Base-by-base conservation (phyloP, 2,888 invertebrate genomes). In the Coremacera marginata region DNA sequence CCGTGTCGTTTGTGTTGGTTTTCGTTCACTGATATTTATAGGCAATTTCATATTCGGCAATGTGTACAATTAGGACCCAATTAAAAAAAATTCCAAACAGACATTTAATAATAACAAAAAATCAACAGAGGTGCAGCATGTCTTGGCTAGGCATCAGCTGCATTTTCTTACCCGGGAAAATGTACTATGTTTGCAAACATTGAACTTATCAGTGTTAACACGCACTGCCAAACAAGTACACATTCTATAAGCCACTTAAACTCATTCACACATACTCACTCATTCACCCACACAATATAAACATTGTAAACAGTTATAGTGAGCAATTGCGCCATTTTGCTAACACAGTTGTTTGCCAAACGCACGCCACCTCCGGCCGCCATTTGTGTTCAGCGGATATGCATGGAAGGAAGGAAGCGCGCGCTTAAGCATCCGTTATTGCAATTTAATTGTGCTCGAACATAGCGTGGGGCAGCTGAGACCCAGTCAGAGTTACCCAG, bases 371-470 rank as follows among this genome's bases (percentile, higher is more conserved):
- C 51, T 44, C 16, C 51, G 34, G 52, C 70, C 27, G 70, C 70
- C 70, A 70, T 70, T 70, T 55, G 52, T 52, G 51, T 55, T n/a
- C 16, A 72, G 16, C 25, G 72, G 62, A 74, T 65, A 51, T 52
- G 67, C 67, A 14, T 74, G 74, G 67, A 74, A 74, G 63, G 67
- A 65, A 74, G 74, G 65, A 74, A 75, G 68, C 67, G 75, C 34
- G 65, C 74, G 65, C 57, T 75, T 52, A 11, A 77, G 77, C 77
- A 77, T 77, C 78, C 80, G 76, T 73, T 77, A 74, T 79, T 78
- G 77, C 77, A 74, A 70, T 79, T 80, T 80, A 80, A 81, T 80
- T 81, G 80, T 65, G 67, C 70, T 27, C 34, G 25, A 71, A 72
- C 37, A 78, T 68, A 76, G 70, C 52, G 77, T 37, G 68, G 70